A percentile compares a stretch with the other conserved stretches of the same genome.
phyloP scores from a whole-genome alignment of 1,140 invertebrate genomes.

The Calliopsis andreniformis region DNA sequence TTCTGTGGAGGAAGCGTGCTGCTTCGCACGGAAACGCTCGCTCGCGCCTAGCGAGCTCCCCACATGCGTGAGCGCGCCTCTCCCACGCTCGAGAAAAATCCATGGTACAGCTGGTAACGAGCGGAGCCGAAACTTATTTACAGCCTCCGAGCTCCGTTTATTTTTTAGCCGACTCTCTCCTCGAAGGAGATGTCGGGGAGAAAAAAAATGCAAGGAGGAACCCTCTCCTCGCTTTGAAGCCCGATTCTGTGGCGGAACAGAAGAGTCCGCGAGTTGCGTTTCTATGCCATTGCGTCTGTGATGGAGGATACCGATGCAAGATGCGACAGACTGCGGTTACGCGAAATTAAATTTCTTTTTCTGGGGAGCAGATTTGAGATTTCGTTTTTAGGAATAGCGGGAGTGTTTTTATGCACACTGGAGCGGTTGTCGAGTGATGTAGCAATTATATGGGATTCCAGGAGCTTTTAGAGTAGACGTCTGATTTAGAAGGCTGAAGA shows the following conservation, averaged over 20 bases:
- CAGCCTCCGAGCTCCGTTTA: slow-evolving; percentile 1
- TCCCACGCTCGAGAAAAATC: slow-evolving; percentile 74
- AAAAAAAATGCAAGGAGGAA: neutral
- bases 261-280: neutral
- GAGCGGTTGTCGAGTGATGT: neutral
- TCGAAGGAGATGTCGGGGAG: neutral
- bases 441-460: neutral
- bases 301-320: neutral
- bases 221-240: slow-evolving; percentile 14
- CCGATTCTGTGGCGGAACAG: no score
- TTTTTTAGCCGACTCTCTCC: neutral
- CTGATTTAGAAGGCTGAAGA: no score
- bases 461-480: neutral
- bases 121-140: slow-evolving; percentile 46
- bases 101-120: slow-evolving; percentile 61
- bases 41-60: neutral
- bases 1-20: neutral
- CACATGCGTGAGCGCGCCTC: slow-evolving; percentile 28
- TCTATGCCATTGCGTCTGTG: slow-evolving; percentile 7
- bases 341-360: slow-evolving; percentile 11
- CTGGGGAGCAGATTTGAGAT: neutral
- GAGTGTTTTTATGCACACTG: neutral
- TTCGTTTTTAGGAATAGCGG: neutral
- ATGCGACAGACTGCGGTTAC: neutral
- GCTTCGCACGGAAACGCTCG: slow-evolving; percentile 34